Evolutionary conservation across 64 coral and sea anemone genomes (phyloP).

Genomic region (Porites australiensis): DNA sequence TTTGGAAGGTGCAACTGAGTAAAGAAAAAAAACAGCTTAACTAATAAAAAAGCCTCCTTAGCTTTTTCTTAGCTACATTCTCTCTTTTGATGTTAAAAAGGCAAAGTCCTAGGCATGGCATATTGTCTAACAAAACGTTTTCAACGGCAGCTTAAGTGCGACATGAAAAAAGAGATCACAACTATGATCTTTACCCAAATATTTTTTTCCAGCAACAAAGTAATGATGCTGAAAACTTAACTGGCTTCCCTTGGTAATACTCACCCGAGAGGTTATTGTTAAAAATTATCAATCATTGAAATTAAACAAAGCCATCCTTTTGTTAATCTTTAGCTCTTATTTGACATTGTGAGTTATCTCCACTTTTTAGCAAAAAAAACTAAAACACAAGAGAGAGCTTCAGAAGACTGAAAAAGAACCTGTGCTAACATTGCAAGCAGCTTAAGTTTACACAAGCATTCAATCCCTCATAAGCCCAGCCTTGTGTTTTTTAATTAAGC

Average conservation of each 20-base stretch:
- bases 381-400: not conserved
- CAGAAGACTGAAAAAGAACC: not conserved
- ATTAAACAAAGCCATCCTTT: not conserved
- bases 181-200: no score
- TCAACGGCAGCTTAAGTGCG: no score
- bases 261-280: slow-evolving; percentile 3
- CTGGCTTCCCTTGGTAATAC: slow-evolving; percentile 52
- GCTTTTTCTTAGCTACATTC: no score
- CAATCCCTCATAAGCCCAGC: not conserved
- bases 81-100: no score
- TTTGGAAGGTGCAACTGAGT: no score
- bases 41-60: no score
- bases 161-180: no score
- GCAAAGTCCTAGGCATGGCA: no score
- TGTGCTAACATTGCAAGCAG: not conserved
- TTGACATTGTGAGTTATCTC: not conserved
- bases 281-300: not conserved
- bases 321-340: not conserved
- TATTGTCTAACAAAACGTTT: no score
- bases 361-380: not conserved
- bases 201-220: no score
- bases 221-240: not conserved
- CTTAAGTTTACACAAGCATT: not conserved
- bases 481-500: not conserved
- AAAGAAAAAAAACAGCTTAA: no score